These are phyloP conservation scores for Eurypyga helias DNA, from an alignment of 2,113 vertebrate genomes.

Conservation along the genomic window DNA sequence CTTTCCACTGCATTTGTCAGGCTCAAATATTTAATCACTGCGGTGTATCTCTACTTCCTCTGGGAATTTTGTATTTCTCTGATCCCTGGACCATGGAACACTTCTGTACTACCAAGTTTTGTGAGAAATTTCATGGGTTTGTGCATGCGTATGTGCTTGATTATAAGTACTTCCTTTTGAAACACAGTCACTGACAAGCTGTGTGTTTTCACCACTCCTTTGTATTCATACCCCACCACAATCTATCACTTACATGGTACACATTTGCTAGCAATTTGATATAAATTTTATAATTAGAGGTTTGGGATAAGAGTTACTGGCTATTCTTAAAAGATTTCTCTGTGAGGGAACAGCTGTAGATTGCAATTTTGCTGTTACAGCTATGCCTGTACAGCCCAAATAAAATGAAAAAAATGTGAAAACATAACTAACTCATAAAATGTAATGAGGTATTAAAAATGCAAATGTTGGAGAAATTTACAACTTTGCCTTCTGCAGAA, in stretches of 20 bases:
- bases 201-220: not conserved
- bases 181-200: not conserved
- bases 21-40: not conserved
- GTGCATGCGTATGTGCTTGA: not conserved
- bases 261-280: not conserved
- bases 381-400: not conserved
- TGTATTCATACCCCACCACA: not conserved
- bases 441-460: slow-evolving; percentile 41
- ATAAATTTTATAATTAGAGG: not conserved
- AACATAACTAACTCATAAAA: slow-evolving; percentile 40
- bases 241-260: not conserved
- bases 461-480: not conserved
- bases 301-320: not conserved
- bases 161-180: not conserved
- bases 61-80: not conserved
- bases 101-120: not conserved
- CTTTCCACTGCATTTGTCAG: not conserved
- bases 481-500: not conserved
- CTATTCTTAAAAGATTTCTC: not conserved
- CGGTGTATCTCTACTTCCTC: not conserved
- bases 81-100: not conserved
- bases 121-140: not conserved
- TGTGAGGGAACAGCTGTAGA: not conserved
- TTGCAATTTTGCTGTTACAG: not conserved
- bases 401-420: slow-evolving; percentile 5